phyloP scores from a whole-genome alignment of 2,888 invertebrate genomes.

The Drosophila vallismaia region DNA sequence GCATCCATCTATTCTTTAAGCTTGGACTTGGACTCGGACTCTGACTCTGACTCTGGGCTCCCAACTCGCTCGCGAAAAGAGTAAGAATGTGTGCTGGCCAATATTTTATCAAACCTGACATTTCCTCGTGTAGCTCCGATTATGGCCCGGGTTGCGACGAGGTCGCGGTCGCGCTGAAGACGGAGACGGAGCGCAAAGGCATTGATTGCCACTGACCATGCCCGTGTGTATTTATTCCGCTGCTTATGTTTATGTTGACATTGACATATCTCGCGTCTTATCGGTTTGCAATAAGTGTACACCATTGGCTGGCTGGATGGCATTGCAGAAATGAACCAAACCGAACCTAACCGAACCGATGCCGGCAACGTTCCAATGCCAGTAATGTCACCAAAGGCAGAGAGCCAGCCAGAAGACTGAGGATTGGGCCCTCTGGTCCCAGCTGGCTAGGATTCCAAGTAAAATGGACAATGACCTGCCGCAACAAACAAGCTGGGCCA shows the following conservation, averaged over 20 bases:
- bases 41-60: conserved; percentile 27
- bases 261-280: conserved; percentile 45
- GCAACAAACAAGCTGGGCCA: conserved; percentile 26
- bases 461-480: conserved; percentile 38
- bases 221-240: conserved; percentile 60
- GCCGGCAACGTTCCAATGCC: conserved; percentile 32
- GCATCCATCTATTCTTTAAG: conserved; percentile 43
- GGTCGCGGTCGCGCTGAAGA: conserved; percentile 10
- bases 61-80: conserved; percentile 25
- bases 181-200: conserved; percentile 14
- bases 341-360: not conserved
- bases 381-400: conserved; percentile 22
- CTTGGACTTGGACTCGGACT: conserved; percentile 23
- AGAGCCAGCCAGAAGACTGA: conserved; percentile 22
- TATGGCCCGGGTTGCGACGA: conserved; percentile 49
- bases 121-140: conserved; percentile 66
- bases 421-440: conserved; percentile 12
- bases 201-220: conserved; percentile 40
- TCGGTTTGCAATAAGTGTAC: conserved; percentile 59
- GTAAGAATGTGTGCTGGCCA: conserved; percentile 59
- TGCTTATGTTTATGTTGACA: conserved; percentile 52
- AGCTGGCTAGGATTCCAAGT: conserved; percentile 3
- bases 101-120: conserved; percentile 68
- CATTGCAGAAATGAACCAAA: conserved; percentile 21
- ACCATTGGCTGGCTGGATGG: conserved; percentile 15